A percentile compares a stretch with the other conserved stretches of the same genome.
These are phyloP conservation scores for Ammodytes marinus DNA, from an alignment of 2,113 vertebrate genomes.

Conservation along the genomic window DNA sequence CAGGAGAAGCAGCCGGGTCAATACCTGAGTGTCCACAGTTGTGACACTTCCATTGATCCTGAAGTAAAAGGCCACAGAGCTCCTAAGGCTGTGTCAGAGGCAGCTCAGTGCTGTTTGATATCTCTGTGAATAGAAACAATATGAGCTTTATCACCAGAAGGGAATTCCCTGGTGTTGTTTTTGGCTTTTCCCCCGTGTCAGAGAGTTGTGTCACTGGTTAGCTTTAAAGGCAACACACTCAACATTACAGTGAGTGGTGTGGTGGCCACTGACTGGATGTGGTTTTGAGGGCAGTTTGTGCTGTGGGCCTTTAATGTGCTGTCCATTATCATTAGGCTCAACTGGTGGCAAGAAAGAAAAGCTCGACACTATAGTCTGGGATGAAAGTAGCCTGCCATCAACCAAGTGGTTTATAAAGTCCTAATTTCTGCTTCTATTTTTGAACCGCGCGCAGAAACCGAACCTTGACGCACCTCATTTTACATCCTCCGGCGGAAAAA, in stretches of 20 bases:
- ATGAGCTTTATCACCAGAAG: slow-evolving; percentile 6
- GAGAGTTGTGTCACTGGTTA: slow-evolving; percentile 7
- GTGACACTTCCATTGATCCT: slow-evolving; percentile 38
- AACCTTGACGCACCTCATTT: background rate
- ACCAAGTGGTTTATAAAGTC: slow-evolving; percentile 33
- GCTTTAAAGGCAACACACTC: background rate
- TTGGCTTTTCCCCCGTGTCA: background rate
- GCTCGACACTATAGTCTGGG: slow-evolving; percentile 38
- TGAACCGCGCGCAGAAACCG: slow-evolving; percentile 12
- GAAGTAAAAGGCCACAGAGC: slow-evolving; percentile 31
- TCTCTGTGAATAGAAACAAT: slow-evolving; percentile 21
- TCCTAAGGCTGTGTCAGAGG: background rate
- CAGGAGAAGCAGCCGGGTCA: slow-evolving; percentile 28
- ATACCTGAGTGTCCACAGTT: slow-evolving; percentile 24
- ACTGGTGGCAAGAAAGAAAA: slow-evolving; percentile 59
- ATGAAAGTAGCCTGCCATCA: slow-evolving; percentile 23
- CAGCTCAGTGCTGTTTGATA: slow-evolving; percentile 12
- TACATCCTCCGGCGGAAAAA: background rate
- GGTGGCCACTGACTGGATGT: background rate
- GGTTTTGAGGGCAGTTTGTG: slow-evolving; percentile 11
- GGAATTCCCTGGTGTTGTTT: slow-evolving; percentile 20
- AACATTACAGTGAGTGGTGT: background rate
- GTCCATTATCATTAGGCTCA: slow-evolving; percentile 68
- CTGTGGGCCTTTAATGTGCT: slow-evolving; percentile 40
- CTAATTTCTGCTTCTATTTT: slow-evolving; percentile 33